Evolutionary conservation across 1,140 invertebrate genomes (phyloP).

Genomic region (Drosophila nigrodunni): DNA sequence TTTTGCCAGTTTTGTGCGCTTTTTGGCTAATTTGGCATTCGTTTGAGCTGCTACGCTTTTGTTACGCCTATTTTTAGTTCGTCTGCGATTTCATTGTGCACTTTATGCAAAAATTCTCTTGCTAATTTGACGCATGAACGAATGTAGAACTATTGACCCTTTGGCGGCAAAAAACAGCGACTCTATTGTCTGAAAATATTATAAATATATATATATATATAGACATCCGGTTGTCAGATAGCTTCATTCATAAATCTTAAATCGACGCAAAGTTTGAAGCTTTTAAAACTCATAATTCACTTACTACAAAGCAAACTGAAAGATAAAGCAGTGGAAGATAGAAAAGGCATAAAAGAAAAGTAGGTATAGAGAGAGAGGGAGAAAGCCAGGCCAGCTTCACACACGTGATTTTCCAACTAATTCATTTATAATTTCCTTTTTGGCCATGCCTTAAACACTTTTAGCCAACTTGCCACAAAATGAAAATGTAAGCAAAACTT

Average conservation of each 20-base stretch:
- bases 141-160: conserved; percentile 55
- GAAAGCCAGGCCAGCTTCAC: conserved; percentile 7
- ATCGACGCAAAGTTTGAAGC: conserved; percentile 23
- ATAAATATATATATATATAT: conserved; percentile 16
- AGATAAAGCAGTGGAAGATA: neutral
- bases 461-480: conserved; percentile 45
- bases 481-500: conserved; percentile 67
- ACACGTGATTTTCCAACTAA: conserved; percentile 63
- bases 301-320: conserved; percentile 12
- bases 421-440: conserved; percentile 71
- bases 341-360: neutral
- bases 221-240: conserved; percentile 42
- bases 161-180: neutral
- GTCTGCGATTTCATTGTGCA: conserved; percentile 39
- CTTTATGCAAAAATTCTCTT: conserved; percentile 62
- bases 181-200: conserved; percentile 16
- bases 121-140: conserved; percentile 66
- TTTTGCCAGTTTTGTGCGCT: conserved; percentile 6
- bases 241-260: conserved; percentile 28
- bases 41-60: conserved; percentile 29
- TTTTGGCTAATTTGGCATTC: conserved; percentile 19
- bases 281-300: conserved; percentile 26
- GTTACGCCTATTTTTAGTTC: conserved; percentile 75
- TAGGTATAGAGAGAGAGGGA: neutral
- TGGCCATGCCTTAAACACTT: conserved; percentile 70